These are phyloP conservation scores for Ectemnius continuus DNA, from an alignment of 2,888 invertebrate species.

Conservation along the genomic window DNA sequence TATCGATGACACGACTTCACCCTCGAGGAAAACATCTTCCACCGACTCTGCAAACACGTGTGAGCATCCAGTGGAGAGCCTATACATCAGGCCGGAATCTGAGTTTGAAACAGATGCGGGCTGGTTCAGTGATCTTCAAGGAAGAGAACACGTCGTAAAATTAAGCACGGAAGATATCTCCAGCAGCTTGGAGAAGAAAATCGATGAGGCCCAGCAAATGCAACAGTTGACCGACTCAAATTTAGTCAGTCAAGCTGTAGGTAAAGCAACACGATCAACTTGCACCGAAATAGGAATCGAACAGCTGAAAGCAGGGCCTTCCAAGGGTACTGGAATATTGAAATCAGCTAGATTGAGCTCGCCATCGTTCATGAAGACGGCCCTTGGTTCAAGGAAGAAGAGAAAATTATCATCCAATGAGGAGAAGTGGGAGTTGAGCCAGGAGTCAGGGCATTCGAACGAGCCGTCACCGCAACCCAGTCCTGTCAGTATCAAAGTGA, in stretches of 20 bases:
- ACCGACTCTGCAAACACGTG: slow-evolving; percentile 55
- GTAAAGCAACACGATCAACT: neutral
- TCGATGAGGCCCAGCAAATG: slow-evolving; percentile 12
- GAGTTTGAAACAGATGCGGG: slow-evolving; percentile 58
- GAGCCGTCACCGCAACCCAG: slow-evolving; percentile 57
- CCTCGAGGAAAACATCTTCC: slow-evolving; percentile 66
- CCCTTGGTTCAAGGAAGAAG: slow-evolving; percentile 75
- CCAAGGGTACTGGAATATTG: slow-evolving; percentile 49
- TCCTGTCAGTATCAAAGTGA: slow-evolving; percentile 29
- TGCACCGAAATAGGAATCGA: neutral
- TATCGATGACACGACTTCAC: slow-evolving; percentile 44
- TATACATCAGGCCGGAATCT: slow-evolving; percentile 60
- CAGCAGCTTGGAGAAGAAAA: slow-evolving; percentile 9
- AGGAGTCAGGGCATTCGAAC: slow-evolving; percentile 56
- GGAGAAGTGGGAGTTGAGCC: slow-evolving; percentile 71
- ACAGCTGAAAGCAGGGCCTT: slow-evolving; percentile 14
- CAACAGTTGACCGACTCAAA: slow-evolving; percentile 40
- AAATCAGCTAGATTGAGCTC: slow-evolving; percentile 67
- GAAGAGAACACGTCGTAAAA: slow-evolving; percentile 26
- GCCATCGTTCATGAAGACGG: slow-evolving; percentile 77
- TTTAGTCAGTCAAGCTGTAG: slow-evolving; percentile 20
- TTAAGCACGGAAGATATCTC: neutral
- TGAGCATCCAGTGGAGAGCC: slow-evolving; percentile 34
- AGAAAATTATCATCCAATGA: slow-evolving; percentile 66
- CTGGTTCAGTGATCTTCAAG: slow-evolving; percentile 44